Evolutionary conservation across 2,113 vertebrate genomes (phyloP).

Genomic region (Lepisosteus osseus): DNA sequence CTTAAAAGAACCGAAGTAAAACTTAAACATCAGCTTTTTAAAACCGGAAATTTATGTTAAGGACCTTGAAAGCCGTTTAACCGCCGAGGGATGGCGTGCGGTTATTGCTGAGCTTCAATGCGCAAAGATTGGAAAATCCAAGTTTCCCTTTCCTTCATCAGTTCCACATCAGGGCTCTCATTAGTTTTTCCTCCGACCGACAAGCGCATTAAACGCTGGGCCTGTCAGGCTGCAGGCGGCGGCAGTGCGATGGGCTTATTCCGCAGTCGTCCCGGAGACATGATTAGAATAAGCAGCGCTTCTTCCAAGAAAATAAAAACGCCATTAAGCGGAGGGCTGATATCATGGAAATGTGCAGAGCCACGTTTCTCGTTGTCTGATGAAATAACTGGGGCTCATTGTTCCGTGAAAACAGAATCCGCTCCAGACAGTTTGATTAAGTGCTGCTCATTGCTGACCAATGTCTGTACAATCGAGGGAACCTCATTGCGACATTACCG

Average conservation of each 20-base stretch:
- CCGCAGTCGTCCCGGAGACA: conserved; percentile 1
- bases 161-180: conserved; percentile 2
- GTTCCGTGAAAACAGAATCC: no score
- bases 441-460: background rate
- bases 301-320: conserved; percentile 5
- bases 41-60: no score
- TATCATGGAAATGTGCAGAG: background rate
- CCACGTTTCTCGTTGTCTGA: background rate
- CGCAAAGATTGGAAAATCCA: background rate
- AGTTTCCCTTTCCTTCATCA: conserved; percentile 1
- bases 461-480: background rate
- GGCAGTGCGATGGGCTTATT: conserved; percentile 4
- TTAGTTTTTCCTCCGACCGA: conserved; percentile 1
- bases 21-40: no score
- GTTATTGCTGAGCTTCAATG: conserved; percentile 5
- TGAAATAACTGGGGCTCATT: conserved; percentile 2
- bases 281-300: conserved; percentile 5
- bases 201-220: background rate
- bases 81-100: background rate
- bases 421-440: conserved; percentile 7
- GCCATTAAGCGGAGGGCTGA: conserved; percentile 2
- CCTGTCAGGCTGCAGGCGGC: background rate
- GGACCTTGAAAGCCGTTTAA: no score
- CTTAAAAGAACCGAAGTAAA: no score
- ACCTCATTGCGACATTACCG: background rate